phyloP scores from a whole-genome alignment of 2,797 vertebrate genomes.

The Argya squamiceps region DNA sequence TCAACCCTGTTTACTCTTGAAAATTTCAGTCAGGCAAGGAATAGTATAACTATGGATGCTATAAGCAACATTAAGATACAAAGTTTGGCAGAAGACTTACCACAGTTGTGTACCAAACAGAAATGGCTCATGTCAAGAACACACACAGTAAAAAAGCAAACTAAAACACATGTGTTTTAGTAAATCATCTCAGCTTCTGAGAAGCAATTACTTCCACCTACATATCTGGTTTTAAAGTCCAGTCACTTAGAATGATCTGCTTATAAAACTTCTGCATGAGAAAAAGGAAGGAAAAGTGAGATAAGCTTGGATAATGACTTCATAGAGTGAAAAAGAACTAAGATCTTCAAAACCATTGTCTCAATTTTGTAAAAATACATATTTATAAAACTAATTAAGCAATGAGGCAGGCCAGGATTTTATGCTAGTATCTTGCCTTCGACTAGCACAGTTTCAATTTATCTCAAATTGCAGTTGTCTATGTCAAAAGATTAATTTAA shows the following conservation, averaged over 20 bases:
- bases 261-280: background rate
- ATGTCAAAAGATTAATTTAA: background rate
- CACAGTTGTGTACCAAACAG: background rate
- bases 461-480: background rate
- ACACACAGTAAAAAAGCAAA: background rate
- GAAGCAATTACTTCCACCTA: background rate
- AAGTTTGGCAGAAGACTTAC: background rate
- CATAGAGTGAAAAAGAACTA: background rate
- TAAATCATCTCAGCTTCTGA: background rate
- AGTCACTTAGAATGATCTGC: background rate
- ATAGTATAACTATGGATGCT: background rate
- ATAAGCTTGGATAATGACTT: background rate
- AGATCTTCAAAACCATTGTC: background rate
- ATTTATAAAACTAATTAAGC: background rate
- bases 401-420: background rate
- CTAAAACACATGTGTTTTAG: rapidly evolving
- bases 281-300: background rate
- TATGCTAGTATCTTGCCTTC: background rate
- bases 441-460: background rate
- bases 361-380: background rate
- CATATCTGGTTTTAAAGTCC: background rate
- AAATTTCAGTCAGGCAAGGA: background rate
- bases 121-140: background rate
- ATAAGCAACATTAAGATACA: background rate
- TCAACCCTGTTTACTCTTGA: background rate